These are phyloP conservation scores for Nematostella vectensis DNA, from an alignment of 92 coral and sea anemone species.

Conservation along the genomic window DNA sequence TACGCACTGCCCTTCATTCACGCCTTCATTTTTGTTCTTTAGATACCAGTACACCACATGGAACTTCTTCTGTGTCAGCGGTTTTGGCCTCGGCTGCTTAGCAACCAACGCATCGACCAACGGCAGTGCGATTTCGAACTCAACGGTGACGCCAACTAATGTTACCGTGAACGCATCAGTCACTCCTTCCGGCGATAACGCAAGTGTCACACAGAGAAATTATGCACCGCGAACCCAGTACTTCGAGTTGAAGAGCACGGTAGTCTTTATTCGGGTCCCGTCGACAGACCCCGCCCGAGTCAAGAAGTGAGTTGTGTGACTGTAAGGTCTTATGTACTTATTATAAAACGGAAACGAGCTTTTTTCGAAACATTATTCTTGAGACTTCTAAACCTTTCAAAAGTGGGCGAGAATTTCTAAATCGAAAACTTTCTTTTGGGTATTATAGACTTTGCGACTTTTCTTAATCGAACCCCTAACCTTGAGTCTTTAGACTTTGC, in stretches of 20 bases:
- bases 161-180: slow-evolving; percentile 9
- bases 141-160: slow-evolving; percentile 10
- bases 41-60: slow-evolving; percentile 66
- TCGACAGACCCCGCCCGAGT: slow-evolving; percentile 40
- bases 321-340: background rate
- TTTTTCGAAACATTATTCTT: too few species aligned
- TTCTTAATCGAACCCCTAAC: too few species aligned
- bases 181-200: slow-evolving; percentile 14
- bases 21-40: background rate
- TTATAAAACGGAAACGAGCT: too few species aligned
- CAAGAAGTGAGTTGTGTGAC: slow-evolving; percentile 48
- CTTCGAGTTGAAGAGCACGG: slow-evolving; percentile 65
- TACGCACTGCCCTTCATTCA: too few species aligned
- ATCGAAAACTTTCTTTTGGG: too few species aligned
- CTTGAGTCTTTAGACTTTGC: too few species aligned
- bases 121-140: slow-evolving; percentile 6
- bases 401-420: too few species aligned
- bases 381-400: too few species aligned
- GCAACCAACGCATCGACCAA: slow-evolving; percentile 10
- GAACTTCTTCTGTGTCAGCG: slow-evolving; percentile 70
- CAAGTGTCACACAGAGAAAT: slow-evolving; percentile 17
- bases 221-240: slow-evolving; percentile 44
- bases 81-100: slow-evolving; percentile 68
- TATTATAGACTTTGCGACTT: too few species aligned
- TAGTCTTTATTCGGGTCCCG: slow-evolving; percentile 69